Base-by-base conservation (phyloP, 2,113 vertebrate genomes). In the Bos indicus region DNA sequence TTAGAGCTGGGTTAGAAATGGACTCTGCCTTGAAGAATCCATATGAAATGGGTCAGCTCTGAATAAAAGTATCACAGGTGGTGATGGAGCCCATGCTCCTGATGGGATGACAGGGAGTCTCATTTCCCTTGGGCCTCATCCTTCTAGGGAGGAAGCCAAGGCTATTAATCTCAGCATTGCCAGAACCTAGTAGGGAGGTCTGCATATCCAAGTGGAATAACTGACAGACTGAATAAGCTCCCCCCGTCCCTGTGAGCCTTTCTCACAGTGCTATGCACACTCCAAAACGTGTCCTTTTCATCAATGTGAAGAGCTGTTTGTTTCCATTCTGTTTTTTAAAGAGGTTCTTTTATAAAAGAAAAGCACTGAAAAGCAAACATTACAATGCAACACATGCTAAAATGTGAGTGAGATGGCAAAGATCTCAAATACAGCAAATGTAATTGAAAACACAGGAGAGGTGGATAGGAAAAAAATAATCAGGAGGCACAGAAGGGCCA, bases 321-420 rank as follows among this genome's bases (percentile, higher is more conserved):
- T 46, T 57, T 96, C 92, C 74, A 46, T 94, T 93, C n/a, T 90
- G 62, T 90, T 92, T 71, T 97, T 82, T 15, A 28, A 86, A 93
- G 83, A 91, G 91, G 54, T 54, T 52, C 93, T 98, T 51, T 96
- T 96, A 57, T 52, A 97, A 97, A 96, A 78, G 78, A 88, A 95
- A 96, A 98, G 96, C 95, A 64, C 48, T n/a, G 77, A 40, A 97
- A 71, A 97, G 93, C 95, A 96, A 93, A 97, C 85, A 88, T 95
- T 80, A 43, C 91, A 98, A 97, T 54, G 30, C 25, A 96, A 87
- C 67, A 17, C 28, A 25, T 1, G 57, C 82, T 80, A 84, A 96
- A 92, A 83, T 89, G 87, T 81, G n/a, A 1, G 78, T 83, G 80
- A 60, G 95, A 74, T 95, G 85, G 67, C 96, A 83, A 88, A 82